A percentile compares a stretch with the other conserved stretches of the same genome.
phyloP scores from a whole-genome alignment of 2,797 vertebrate species.

The Hypotaenidia philippensis region DNA sequence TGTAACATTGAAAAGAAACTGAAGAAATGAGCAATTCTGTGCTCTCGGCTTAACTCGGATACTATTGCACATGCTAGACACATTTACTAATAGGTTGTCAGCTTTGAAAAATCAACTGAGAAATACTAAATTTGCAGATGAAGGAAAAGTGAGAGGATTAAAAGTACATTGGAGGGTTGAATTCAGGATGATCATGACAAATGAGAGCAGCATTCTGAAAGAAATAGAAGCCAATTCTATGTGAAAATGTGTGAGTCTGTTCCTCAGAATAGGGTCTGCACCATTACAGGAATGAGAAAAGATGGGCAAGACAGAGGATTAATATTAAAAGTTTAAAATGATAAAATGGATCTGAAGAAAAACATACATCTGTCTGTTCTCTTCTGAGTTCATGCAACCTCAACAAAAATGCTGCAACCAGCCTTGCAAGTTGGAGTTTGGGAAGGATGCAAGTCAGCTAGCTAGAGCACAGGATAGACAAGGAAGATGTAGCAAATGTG shows the following conservation, averaged over 20 bases:
- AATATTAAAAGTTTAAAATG: neutral
- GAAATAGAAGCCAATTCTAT: neutral
- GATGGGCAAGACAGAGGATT: neutral
- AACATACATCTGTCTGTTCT: neutral
- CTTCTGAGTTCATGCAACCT: neutral
- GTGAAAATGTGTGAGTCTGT: neutral
- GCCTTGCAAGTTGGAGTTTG: neutral
- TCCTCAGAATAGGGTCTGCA: neutral
- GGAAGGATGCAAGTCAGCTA: neutral
- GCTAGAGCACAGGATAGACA: neutral
- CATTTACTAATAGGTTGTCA: neutral
- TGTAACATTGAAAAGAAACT: neutral
- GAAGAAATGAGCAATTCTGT: neutral
- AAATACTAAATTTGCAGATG: slow-evolving; percentile 31
- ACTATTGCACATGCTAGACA: neutral
- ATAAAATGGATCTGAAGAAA: neutral
- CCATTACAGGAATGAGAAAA: neutral
- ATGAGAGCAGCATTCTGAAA: slow-evolving; percentile 17
- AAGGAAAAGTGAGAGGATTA: slow-evolving; percentile 8
- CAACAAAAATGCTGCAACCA: neutral
- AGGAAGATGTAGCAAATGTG: neutral
- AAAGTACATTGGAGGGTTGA: neutral
- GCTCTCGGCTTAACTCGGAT: neutral
- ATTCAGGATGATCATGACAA: slow-evolving; percentile 2
- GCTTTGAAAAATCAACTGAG: slow-evolving; percentile 10